phyloP scores from a whole-genome alignment of 2,888 invertebrate genomes.

The Cryptus armator region DNA sequence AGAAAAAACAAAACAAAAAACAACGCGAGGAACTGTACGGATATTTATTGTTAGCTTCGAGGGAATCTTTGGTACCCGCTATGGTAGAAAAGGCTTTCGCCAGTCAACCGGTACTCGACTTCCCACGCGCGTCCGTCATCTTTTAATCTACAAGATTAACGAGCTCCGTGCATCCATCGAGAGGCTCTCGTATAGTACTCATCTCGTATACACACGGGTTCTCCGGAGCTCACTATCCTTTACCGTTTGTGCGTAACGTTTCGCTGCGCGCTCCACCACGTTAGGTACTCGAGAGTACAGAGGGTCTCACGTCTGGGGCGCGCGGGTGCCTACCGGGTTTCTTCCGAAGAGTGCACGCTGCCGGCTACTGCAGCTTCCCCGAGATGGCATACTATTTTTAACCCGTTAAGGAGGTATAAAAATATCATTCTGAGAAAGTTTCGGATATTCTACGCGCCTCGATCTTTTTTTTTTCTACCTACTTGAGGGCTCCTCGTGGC shows the following conservation, averaged over 20 bases:
- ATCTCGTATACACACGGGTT: background rate
- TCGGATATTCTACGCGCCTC: constrained; percentile 4
- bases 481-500: constrained; percentile 25
- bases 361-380: constrained; percentile 27
- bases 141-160: constrained; percentile 63
- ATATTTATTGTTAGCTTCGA: constrained; percentile 3
- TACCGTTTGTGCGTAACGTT: constrained; percentile 26
- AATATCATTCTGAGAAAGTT: constrained; percentile 64
- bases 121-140: constrained; percentile 61
- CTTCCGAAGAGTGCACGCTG: constrained; percentile 13
- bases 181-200: constrained; percentile 36
- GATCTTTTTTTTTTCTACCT: background rate
- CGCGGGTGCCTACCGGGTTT: no score
- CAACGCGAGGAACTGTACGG: background rate
- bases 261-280: constrained; percentile 26
- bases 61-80: background rate
- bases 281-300: constrained; percentile 15
- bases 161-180: constrained; percentile 52
- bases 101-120: constrained; percentile 55
- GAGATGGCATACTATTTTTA: constrained; percentile 58
- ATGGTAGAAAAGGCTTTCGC: constrained; percentile 29
- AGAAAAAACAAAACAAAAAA: no score
- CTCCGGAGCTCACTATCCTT: background rate
- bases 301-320: background rate
- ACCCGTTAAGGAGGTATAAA: constrained; percentile 51